A percentile compares a stretch with the other conserved stretches of the same genome.
These are phyloP conservation scores for Diorhabda carinulata DNA, from an alignment of 1,140 invertebrate genomes.

Conservation along the genomic window DNA sequence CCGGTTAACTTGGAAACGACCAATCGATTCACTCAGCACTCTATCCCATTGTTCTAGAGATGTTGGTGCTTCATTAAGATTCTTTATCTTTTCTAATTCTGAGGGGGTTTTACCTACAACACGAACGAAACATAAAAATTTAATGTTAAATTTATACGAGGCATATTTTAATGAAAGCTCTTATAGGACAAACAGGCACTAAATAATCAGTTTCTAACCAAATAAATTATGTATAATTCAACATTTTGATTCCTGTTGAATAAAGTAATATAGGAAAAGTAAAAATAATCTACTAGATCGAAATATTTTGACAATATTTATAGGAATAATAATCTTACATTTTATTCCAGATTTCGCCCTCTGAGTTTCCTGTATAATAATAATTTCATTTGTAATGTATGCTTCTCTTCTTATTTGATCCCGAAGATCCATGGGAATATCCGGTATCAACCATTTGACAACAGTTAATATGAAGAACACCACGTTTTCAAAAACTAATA, in stretches of 20 bases:
- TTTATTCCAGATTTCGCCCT: conserved; percentile 49
- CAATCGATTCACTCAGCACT: conserved; percentile 52
- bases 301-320: neutral
- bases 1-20: conserved; percentile 20
- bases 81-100: conserved; percentile 26
- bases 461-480: conserved; percentile 79
- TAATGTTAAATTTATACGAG: too few species aligned
- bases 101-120: neutral
- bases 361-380: conserved; percentile 74
- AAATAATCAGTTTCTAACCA: neutral
- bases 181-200: too few species aligned
- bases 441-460: conserved; percentile 82
- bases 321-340: conserved; percentile 22
- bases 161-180: too few species aligned
- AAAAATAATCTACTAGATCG: neutral
- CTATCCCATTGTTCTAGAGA: conserved; percentile 51
- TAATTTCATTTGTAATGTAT: conserved; percentile 86
- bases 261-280: neutral
- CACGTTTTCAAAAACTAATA: conserved; percentile 91
- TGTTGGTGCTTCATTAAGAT: conserved; percentile 35
- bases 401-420: conserved; percentile 80
- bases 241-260: neutral
- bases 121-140: neutral
- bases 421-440: conserved; percentile 70
- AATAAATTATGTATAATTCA: neutral